These are phyloP conservation scores for Odocoileus hemionus DNA, from an alignment of 2,113 vertebrate species.

Conservation along the genomic window DNA sequence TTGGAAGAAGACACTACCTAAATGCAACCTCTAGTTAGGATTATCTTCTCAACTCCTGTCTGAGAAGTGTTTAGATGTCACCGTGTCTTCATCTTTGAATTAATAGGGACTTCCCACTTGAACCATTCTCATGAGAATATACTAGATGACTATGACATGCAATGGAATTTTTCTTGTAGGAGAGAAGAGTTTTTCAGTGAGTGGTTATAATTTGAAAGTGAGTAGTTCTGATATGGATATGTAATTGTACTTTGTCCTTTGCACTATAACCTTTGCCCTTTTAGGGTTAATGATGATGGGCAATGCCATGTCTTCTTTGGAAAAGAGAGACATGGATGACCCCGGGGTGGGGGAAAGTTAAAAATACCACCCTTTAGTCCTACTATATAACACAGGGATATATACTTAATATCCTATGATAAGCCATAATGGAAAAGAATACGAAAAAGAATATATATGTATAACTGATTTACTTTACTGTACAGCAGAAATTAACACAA, in stretches of 20 bases:
- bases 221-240: background rate
- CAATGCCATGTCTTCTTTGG: background rate
- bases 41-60: background rate
- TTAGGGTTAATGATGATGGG: background rate
- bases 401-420: background rate
- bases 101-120: background rate
- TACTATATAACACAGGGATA: background rate
- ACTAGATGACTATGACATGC: background rate
- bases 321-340: background rate
- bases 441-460: background rate
- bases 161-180: background rate
- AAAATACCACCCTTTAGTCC: background rate
- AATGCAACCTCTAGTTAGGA: background rate
- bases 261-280: background rate
- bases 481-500: background rate
- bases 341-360: background rate
- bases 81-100: background rate
- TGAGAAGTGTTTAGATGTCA: background rate
- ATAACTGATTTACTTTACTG: background rate
- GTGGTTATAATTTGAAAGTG: background rate
- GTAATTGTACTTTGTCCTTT: background rate
- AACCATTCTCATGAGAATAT: background rate
- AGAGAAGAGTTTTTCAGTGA: background rate
- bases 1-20: background rate
- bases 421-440: background rate